Conservation (phyloP, 23 tunicate genomes). For the Styela clava region DNA sequence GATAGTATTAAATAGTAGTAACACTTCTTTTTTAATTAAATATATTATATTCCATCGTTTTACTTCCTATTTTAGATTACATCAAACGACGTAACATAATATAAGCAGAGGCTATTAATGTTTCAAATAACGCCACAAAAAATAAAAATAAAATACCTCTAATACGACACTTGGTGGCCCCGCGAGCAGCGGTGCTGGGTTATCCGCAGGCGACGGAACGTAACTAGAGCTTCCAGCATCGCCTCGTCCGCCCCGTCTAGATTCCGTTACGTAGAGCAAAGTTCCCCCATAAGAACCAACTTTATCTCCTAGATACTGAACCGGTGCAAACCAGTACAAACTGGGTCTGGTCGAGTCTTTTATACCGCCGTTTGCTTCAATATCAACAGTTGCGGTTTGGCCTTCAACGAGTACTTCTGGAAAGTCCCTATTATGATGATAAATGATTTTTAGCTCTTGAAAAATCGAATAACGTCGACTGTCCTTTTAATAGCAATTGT, state of each 20-base stretch:
- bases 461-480: too few species aligned
- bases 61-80: too few species aligned
- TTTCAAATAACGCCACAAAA: too few species aligned
- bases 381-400: constrained; percentile 27
- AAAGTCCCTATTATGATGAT: neutral
- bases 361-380: constrained; percentile 46
- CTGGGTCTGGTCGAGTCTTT: constrained; percentile 28
- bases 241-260: constrained; percentile 38
- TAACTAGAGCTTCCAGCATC: constrained; percentile 32
- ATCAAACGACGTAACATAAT: too few species aligned
- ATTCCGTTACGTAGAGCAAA: constrained; percentile 35
- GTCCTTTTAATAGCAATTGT: too few species aligned
- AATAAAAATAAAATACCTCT: constrained; percentile 38
- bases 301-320: constrained; percentile 40
- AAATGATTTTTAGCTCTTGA: too few species aligned
- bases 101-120: too few species aligned
- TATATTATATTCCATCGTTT: too few species aligned
- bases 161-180: constrained; percentile 36
- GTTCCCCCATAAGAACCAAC: constrained; percentile 77
- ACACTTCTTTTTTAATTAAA: too few species aligned
- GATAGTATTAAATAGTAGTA: too few species aligned
- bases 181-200: constrained; percentile 34
- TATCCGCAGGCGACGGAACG: neutral
- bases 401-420: constrained; percentile 16
- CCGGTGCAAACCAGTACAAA: constrained; percentile 78